Conservation (phyloP, 2,888 invertebrate species). For the Pristionchus japonicus region DNA sequence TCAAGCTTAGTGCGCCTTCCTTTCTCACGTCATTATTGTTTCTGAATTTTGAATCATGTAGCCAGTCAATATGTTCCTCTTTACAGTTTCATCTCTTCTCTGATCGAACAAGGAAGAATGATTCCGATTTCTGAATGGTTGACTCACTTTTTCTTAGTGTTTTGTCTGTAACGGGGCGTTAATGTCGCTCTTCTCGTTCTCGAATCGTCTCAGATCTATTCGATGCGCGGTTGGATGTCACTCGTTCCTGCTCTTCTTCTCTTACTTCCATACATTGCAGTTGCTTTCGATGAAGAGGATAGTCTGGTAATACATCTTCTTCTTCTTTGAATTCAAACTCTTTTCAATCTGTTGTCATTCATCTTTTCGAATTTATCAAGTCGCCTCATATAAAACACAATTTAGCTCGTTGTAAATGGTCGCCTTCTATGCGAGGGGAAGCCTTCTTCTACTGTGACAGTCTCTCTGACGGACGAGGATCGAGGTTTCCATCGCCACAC, state of each 20-base stretch:
- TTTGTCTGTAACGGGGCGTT: not conserved
- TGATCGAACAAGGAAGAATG: slow-evolving; percentile 16
- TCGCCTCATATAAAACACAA: too few relatives aligned
- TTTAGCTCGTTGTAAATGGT: slow-evolving; percentile 12
- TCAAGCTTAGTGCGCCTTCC: not conserved
- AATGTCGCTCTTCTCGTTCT: slow-evolving; percentile 12
- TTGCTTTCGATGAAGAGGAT: not conserved
- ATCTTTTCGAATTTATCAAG: too few relatives aligned
- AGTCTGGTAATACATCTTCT: not conserved
- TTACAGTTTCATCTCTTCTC: not conserved
- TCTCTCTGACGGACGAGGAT: slow-evolving; percentile 31
- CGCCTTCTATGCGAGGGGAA: not conserved
- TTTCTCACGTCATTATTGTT: not conserved
- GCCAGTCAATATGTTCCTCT: not conserved
- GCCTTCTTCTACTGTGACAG: not conserved
- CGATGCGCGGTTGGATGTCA: not conserved
- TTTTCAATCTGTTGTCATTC: not conserved
- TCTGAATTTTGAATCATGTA: not conserved
- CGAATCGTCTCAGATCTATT: not conserved
- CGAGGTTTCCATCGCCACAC: slow-evolving; percentile 13
- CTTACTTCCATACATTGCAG: not conserved
- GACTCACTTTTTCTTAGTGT: not conserved
- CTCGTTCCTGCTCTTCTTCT: not conserved
- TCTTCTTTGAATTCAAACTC: not conserved
- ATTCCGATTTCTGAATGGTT: not conserved